Conservation (phyloP, 92 coral and sea anemone genomes). For the Diadumene lineata region DNA sequence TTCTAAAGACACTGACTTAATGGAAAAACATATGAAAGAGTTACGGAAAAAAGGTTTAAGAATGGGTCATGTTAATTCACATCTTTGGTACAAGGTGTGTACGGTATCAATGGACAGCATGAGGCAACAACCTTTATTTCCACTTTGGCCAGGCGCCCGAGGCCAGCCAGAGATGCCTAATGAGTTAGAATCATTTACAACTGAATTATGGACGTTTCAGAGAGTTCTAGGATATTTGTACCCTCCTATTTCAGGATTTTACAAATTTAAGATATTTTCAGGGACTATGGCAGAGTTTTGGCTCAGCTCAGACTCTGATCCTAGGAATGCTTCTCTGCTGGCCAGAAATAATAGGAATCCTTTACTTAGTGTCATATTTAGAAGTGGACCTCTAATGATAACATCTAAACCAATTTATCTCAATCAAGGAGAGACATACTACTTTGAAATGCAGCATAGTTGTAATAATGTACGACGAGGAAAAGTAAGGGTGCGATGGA, state of each 20-base stretch:
- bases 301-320: conserved; percentile 56
- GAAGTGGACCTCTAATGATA: neutral
- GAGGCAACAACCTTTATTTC: conserved; percentile 78
- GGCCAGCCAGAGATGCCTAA: conserved; percentile 30
- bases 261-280: conserved; percentile 50
- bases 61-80: conserved; percentile 51
- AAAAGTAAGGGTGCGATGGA: conserved; percentile 71
- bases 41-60: neutral
- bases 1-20: neutral
- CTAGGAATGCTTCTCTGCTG: conserved; percentile 40
- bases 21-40: neutral
- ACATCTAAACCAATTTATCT: conserved; percentile 38
- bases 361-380: neutral
- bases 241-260: conserved; percentile 69
- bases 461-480: conserved; percentile 53
- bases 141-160: conserved; percentile 55
- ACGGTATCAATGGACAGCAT: conserved; percentile 66
- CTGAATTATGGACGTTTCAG: conserved; percentile 69
- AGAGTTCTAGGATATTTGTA: conserved; percentile 69
- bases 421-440: conserved; percentile 40
- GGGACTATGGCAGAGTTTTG: conserved; percentile 69
- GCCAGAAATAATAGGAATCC: conserved; percentile 38
- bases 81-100: conserved; percentile 74
- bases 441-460: conserved; percentile 68
- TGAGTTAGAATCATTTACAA: conserved; percentile 45